A percentile compares a stretch with the other conserved stretches of the same genome.
Evolutionary conservation across 2,113 vertebrate species (phyloP).

Genomic region (Axis porcinus): DNA sequence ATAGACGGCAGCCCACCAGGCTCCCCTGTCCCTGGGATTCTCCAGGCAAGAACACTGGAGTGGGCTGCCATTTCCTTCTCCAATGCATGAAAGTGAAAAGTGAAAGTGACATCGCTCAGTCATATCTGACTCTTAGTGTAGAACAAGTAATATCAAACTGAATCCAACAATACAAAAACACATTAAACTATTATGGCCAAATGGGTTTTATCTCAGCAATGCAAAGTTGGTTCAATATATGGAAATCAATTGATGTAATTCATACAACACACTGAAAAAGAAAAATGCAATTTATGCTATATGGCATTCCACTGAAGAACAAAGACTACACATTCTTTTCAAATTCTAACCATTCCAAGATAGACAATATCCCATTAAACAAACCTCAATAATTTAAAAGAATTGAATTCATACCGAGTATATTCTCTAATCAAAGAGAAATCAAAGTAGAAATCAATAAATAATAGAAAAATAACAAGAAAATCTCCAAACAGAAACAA

Average conservation of each 20-base stretch:
- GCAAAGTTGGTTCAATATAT: not conserved
- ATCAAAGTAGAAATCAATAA: not conserved
- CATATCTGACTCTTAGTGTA: not conserved
- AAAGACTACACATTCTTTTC: not conserved
- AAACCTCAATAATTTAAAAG: not conserved
- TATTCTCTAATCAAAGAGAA: not conserved
- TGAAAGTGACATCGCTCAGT: not conserved
- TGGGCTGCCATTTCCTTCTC: not conserved
- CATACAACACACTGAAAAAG: not conserved
- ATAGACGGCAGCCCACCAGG: accelerated
- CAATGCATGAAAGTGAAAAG: not conserved
- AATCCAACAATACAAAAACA: not conserved
- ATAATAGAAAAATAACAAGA: not conserved
- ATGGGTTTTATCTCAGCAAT: not conserved
- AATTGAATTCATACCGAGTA: not conserved
- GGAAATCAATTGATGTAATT: not conserved
- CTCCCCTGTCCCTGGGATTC: accelerated
- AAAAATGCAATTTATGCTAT: not conserved
- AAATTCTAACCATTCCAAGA: not conserved
- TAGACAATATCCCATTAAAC: not conserved
- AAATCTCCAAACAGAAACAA: not conserved
- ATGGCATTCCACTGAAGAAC: not conserved
- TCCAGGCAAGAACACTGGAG: not conserved
- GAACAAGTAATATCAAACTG: not conserved
- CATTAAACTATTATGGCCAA: not conserved